phyloP scores from a whole-genome alignment of 53 echinoderm and acorn worm species.

The Crossaster papposus region DNA sequence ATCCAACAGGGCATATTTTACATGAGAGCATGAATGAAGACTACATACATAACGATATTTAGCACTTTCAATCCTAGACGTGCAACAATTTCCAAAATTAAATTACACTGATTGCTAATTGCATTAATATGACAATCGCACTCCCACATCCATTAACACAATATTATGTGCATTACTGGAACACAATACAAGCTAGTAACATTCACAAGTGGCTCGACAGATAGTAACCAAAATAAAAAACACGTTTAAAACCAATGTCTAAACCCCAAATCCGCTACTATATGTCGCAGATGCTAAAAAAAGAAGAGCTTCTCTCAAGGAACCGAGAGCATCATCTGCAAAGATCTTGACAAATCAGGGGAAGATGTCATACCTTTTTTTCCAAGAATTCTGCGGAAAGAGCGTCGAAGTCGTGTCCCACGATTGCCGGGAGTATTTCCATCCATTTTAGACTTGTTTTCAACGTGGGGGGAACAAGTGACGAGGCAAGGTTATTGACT shows the following conservation, averaged over 20 bases:
- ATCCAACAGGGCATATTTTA: too few relatives aligned
- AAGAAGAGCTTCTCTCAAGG: background rate
- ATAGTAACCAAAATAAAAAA: background rate
- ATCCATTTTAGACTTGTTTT: slow-evolving; percentile 21
- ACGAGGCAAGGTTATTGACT: background rate
- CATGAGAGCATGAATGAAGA: too few relatives aligned
- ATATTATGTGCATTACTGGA: background rate
- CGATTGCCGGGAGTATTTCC: slow-evolving; percentile 53
- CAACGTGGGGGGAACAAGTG: background rate
- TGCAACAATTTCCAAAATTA: background rate
- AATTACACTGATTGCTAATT: background rate
- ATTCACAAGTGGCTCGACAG: background rate
- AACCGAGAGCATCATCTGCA: background rate
- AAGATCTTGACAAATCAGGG: background rate
- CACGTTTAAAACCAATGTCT: background rate
- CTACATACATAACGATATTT: too few relatives aligned
- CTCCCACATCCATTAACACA: background rate
- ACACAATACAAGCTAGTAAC: background rate
- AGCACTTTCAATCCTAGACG: background rate
- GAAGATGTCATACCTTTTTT: slow-evolving; percentile 65
- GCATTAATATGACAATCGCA: background rate
- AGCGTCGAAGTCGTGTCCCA: slow-evolving; percentile 65
- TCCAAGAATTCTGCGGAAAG: slow-evolving; percentile 72
- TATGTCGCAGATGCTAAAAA: background rate
- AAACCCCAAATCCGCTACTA: background rate